phyloP scores from a whole-genome alignment of 1,140 invertebrate species.

The Penaeus vannamei region DNA sequence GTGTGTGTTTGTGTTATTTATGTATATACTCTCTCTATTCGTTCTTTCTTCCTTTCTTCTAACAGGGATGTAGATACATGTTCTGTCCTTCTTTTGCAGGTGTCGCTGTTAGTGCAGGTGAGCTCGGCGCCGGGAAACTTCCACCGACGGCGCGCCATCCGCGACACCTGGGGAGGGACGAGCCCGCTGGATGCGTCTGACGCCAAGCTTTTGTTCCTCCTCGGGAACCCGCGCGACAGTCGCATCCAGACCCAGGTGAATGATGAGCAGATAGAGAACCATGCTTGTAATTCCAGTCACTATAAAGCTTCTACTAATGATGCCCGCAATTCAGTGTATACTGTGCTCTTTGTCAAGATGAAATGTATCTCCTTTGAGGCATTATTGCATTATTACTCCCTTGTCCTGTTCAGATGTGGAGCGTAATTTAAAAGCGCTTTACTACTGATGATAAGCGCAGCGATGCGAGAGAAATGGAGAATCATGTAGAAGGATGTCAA shows the following conservation, averaged over 20 bases:
- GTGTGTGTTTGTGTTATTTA: too few relatives aligned
- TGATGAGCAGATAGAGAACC: background rate
- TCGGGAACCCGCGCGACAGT: conserved; percentile 41
- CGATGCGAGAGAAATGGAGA: too few relatives aligned
- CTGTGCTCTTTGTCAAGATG: too few relatives aligned
- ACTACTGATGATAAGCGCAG: background rate
- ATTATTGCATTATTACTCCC: too few relatives aligned
- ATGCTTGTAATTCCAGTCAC: background rate
- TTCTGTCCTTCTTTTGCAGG: background rate
- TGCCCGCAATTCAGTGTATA: background rate
- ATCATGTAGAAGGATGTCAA: too few relatives aligned
- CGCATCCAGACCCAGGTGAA: conserved; percentile 48
- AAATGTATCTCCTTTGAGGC: too few relatives aligned
- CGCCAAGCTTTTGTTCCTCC: conserved; percentile 53
- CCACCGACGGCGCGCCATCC: conserved; percentile 42
- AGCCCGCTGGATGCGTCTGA: conserved; percentile 23
- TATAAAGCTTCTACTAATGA: background rate
- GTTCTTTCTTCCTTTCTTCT: too few relatives aligned
- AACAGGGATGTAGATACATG: too few relatives aligned
- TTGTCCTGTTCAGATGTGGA: too few relatives aligned
- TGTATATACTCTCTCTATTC: too few relatives aligned
- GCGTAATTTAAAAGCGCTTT: background rate
- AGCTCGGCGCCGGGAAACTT: conserved; percentile 47
- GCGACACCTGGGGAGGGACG: conserved; percentile 49
- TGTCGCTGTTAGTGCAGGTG: conserved; percentile 47